Conservation (phyloP, 2,113 vertebrate genomes). For the Tyrannus savana region DNA sequence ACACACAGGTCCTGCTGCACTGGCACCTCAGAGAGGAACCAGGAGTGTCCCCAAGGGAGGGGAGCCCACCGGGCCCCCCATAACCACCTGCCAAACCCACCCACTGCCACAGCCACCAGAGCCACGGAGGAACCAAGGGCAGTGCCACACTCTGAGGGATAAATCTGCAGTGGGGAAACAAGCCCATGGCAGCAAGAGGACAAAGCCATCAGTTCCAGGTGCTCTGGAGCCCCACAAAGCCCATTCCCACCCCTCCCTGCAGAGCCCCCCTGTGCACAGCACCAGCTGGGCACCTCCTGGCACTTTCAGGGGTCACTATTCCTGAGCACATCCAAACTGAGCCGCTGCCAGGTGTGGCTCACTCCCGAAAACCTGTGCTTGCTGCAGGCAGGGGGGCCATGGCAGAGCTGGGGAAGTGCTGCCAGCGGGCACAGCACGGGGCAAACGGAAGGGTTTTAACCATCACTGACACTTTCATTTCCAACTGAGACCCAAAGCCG, state of each 20-base stretch:
- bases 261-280: rapidly evolving
- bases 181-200: background rate
- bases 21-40: background rate
- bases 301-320: background rate
- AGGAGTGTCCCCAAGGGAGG: background rate
- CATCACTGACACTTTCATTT: background rate
- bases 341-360: background rate
- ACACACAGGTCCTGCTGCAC: rapidly evolving
- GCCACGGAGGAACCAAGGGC: background rate
- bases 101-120: rapidly evolving
- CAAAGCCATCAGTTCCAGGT: background rate
- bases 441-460: background rate
- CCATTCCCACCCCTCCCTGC: rapidly evolving
- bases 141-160: rapidly evolving
- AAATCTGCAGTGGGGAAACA: rapidly evolving
- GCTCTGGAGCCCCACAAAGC: rapidly evolving
- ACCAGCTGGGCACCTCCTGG: background rate
- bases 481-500: background rate
- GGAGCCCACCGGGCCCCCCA: background rate
- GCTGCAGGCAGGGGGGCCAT: background rate
- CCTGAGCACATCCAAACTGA: rapidly evolving
- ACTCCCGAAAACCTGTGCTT: background rate
- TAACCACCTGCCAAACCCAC: rapidly evolving
- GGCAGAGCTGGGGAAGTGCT: background rate
- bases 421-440: background rate